These are phyloP conservation scores for Camelus dromedarius DNA, from an alignment of 2,113 vertebrate species.

Conservation along the genomic window DNA sequence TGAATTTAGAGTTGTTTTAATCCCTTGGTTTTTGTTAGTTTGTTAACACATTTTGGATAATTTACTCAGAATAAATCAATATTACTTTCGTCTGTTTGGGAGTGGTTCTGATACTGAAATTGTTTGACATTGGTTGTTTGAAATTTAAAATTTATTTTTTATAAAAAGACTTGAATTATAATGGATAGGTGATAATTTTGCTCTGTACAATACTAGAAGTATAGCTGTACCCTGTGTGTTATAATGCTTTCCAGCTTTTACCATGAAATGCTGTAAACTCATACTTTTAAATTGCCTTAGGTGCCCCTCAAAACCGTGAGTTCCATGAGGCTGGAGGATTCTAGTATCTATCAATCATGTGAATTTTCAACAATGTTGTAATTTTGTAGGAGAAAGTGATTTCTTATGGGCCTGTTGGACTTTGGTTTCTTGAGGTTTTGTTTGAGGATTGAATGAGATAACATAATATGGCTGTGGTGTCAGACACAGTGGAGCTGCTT, in stretches of 20 bases:
- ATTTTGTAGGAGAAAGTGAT: neutral
- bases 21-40: neutral
- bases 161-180: neutral
- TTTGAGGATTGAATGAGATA: neutral
- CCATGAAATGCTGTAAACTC: neutral
- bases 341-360: neutral
- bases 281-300: neutral
- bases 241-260: neutral
- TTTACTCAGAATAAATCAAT: neutral
- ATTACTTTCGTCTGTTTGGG: neutral
- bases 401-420: neutral
- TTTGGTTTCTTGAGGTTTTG: neutral
- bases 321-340: neutral
- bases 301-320: neutral
- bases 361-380: neutral
- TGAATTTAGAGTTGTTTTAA: neutral
- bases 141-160: constrained; percentile 30
- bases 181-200: neutral
- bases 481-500: neutral
- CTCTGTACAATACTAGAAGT: neutral
- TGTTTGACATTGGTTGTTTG: neutral
- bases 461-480: neutral
- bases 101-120: neutral
- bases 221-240: neutral
- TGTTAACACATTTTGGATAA: neutral